These are phyloP conservation scores for Aethes cnicana DNA, from an alignment of 2,888 invertebrate species.

Conservation along the genomic window DNA sequence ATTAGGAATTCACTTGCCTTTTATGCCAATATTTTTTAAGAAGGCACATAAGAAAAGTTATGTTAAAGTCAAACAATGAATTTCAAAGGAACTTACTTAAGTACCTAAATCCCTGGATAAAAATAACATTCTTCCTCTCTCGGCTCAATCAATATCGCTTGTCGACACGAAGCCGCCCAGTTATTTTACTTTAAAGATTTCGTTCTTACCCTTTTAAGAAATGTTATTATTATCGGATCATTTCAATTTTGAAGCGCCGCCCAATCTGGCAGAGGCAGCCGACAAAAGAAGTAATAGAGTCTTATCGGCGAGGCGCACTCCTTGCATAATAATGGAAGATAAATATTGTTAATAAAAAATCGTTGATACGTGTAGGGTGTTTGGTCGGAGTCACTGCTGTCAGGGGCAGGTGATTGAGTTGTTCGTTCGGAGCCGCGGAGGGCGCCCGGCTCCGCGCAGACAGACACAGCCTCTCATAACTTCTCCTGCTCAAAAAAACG, in stretches of 20 bases:
- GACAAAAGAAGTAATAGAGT: slow-evolving; percentile 32
- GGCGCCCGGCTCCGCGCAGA: slow-evolving; percentile 61
- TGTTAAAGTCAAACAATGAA: no score
- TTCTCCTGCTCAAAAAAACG: neutral
- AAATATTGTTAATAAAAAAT: slow-evolving; percentile 55
- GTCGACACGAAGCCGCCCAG: slow-evolving; percentile 4
- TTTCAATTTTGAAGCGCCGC: slow-evolving; percentile 23
- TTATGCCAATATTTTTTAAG: no score
- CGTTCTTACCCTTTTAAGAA: slow-evolving; percentile 18
- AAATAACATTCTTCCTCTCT: neutral
- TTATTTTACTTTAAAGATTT: slow-evolving; percentile 8
- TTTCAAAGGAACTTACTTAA: no score
- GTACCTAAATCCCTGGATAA: neutral
- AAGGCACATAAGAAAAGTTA: no score
- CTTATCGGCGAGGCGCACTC: slow-evolving; percentile 54
- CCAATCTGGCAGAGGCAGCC: slow-evolving; percentile 30
- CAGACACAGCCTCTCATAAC: slow-evolving; percentile 20
- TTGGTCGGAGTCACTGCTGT: slow-evolving; percentile 50
- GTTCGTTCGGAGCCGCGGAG: slow-evolving; percentile 52
- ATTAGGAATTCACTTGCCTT: no score
- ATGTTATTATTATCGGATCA: slow-evolving; percentile 24
- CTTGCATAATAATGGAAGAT: slow-evolving; percentile 53
- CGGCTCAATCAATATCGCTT: slow-evolving; percentile 6
- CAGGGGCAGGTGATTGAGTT: slow-evolving; percentile 69
- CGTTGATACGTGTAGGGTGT: slow-evolving; percentile 45